phyloP scores from a whole-genome alignment of 1,140 invertebrate species.

The Trigoniulus corallinus region DNA sequence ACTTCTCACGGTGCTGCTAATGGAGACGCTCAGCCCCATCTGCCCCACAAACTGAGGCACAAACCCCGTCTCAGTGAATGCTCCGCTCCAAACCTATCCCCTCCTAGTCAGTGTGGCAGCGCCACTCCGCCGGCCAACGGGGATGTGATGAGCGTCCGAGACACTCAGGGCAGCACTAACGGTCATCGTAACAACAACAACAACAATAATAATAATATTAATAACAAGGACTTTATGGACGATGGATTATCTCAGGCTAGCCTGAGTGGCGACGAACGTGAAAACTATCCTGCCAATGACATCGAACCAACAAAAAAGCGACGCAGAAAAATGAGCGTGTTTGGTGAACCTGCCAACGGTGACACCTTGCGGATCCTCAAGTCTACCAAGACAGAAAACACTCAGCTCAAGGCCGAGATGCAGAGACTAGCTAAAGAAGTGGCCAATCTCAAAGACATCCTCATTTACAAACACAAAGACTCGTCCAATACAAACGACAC shows the following conservation, averaged over 20 bases:
- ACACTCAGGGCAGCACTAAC: constrained; percentile 9
- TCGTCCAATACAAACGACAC: not conserved
- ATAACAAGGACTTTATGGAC: not conserved
- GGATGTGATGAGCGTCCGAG: not conserved
- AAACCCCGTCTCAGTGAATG: constrained; percentile 68
- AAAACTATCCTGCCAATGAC: constrained; percentile 10
- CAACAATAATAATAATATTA: not conserved
- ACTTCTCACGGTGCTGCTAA: constrained; percentile 12
- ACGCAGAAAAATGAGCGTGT: constrained; percentile 7
- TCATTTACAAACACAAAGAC: constrained; percentile 15
- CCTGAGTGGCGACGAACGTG: constrained; percentile 6
- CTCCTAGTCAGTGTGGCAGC: constrained; percentile 17
- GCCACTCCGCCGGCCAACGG: constrained; percentile 13
- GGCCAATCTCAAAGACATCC: constrained; percentile 55
- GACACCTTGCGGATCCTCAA: constrained; percentile 2
- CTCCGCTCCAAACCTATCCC: constrained; percentile 16
- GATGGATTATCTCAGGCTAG: too few relatives aligned
- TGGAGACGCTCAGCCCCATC: constrained; percentile 21
- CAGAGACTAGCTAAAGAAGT: constrained; percentile 78
- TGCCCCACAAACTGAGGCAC: constrained; percentile 78
- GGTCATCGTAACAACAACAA: not conserved
- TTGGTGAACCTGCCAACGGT: constrained; percentile 5
- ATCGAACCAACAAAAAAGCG: constrained; percentile 8
- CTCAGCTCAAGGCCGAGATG: constrained; percentile 63
- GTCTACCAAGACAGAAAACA: constrained; percentile 44